Evolutionary conservation across 2,797 vertebrate species (phyloP).

Genomic region (Meriones psammophilus): DNA sequence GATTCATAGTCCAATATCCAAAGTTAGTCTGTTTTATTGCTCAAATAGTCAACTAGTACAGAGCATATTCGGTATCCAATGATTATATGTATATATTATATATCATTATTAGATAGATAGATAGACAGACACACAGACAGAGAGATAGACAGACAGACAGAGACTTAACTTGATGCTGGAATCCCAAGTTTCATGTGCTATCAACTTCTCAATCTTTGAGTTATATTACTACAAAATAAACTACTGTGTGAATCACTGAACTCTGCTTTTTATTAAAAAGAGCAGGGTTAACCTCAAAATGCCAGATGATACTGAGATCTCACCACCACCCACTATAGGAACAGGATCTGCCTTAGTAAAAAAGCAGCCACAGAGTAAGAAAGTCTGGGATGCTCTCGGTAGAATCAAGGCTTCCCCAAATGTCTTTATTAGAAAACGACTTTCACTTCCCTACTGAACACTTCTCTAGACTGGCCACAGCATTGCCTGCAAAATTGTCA

Average conservation of each 20-base stretch:
- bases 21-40: not conserved
- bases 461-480: not conserved
- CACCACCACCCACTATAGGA: not conserved
- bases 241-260: not conserved
- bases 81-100: not conserved
- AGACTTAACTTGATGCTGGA: not conserved
- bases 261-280: not conserved
- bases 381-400: not conserved
- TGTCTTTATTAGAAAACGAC: not conserved
- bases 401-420: constrained; percentile 13
- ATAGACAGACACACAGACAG: too few relatives aligned
- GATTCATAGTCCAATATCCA: not conserved
- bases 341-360: not conserved
- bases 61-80: not conserved
- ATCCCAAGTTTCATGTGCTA: not conserved
- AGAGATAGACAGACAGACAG: too few relatives aligned
- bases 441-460: not conserved
- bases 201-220: not conserved
- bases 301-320: not conserved
- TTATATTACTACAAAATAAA: not conserved
- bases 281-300: not conserved
- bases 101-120: not conserved
- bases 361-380: not conserved
- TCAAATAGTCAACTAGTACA: not conserved
- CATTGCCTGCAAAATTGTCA: constrained; percentile 24